These are phyloP conservation scores for Serrognathus titanus DNA, from an alignment of 2,888 invertebrate species.

Conservation along the genomic window DNA sequence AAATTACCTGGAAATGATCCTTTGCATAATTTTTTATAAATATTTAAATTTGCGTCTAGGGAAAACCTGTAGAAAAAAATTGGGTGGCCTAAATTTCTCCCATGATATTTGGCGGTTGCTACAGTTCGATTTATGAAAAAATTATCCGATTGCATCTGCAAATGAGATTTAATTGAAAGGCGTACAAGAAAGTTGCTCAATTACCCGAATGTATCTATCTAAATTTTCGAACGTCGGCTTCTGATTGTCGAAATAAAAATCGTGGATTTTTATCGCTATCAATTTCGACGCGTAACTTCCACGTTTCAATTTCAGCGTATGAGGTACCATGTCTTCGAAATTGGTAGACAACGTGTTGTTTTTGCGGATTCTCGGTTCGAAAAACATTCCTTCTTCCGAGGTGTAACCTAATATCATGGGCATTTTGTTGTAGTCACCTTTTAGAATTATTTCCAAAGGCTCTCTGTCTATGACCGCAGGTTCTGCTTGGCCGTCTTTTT, in stretches of 20 bases:
- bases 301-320: conserved; percentile 35
- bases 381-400: conserved; percentile 40
- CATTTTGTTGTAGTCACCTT: conserved; percentile 39
- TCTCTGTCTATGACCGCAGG: conserved; percentile 36
- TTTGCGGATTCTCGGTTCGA: conserved; percentile 28
- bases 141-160: conserved; percentile 5
- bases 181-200: no score
- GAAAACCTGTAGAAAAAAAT: conserved; percentile 28
- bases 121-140: conserved; percentile 1
- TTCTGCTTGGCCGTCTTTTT: conserved; percentile 23
- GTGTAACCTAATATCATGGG: conserved; percentile 43
- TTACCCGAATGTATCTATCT: conserved; percentile 39
- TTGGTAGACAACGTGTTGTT: conserved; percentile 29
- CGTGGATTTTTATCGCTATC: conserved; percentile 45
- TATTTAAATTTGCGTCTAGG: conserved; percentile 20
- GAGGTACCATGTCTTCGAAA: conserved; percentile 42
- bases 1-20: neutral
- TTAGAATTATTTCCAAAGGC: conserved; percentile 34
- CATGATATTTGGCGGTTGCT: neutral
- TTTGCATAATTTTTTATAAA: conserved; percentile 17
- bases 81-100: conserved; percentile 2
- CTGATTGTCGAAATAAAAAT: conserved; percentile 49
- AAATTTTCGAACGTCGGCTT: conserved; percentile 43
- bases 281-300: conserved; percentile 29
- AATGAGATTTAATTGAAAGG: neutral